These are phyloP conservation scores for Eurytoma adleriae DNA, from an alignment of 2,888 invertebrate species.

Conservation along the genomic window DNA sequence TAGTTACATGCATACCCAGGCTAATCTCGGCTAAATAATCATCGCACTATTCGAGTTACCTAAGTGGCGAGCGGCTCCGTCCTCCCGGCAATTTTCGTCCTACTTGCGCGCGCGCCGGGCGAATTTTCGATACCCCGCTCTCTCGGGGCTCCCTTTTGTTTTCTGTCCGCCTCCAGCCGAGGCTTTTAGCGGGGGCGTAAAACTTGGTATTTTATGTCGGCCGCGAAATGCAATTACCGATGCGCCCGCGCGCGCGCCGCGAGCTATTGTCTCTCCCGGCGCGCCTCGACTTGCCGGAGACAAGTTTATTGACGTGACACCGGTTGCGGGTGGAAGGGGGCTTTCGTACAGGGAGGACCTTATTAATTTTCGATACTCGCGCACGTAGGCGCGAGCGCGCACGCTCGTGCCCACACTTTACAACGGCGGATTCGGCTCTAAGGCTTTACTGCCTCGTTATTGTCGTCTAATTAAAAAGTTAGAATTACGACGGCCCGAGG, in stretches of 20 bases:
- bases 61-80: neutral
- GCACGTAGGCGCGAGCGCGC: neutral
- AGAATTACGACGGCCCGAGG: neutral
- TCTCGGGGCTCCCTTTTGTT: conserved; percentile 14
- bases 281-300: neutral
- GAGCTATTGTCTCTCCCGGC: conserved; percentile 29
- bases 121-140: conserved; percentile 12
- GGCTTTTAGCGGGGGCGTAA: conserved; percentile 56
- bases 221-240: conserved; percentile 49
- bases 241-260: conserved; percentile 12
- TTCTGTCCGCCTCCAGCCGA: conserved; percentile 2
- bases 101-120: neutral
- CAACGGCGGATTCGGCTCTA: no score
- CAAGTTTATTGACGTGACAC: conserved; percentile 36
- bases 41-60: neutral
- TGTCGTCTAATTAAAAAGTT: neutral
- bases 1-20: neutral
- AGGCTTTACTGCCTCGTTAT: neutral
- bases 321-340: neutral
- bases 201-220: conserved; percentile 54
- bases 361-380: conserved; percentile 50
- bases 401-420: no score
- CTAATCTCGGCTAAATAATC: conserved; percentile 39
- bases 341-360: conserved; percentile 2
- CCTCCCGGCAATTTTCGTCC: neutral